phyloP scores from a whole-genome alignment of 2,113 vertebrate species.

The Scophthalmus maximus region DNA sequence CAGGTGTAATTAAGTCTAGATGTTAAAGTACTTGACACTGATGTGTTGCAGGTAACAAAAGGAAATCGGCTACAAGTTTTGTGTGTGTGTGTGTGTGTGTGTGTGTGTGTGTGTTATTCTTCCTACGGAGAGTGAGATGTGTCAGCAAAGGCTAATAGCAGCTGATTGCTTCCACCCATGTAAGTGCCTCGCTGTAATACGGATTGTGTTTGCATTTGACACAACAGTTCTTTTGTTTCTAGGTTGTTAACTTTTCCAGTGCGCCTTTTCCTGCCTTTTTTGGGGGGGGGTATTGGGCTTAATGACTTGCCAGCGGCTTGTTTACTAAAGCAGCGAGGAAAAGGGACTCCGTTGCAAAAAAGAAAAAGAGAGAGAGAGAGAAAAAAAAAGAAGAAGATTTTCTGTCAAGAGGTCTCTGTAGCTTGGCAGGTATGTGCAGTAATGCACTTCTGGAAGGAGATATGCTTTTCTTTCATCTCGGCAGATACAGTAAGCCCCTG shows the following conservation, averaged over 20 bases:
- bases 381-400: conserved; percentile 32
- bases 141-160: conserved; percentile 67
- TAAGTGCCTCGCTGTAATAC: conserved; percentile 53
- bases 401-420: conserved; percentile 59
- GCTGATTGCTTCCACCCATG: conserved; percentile 76
- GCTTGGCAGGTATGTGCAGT: conserved; percentile 63
- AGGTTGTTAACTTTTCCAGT: conserved; percentile 76
- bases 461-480: conserved; percentile 63
- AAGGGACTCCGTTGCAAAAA: conserved; percentile 40
- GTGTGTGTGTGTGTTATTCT: conserved; percentile 57
- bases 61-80: conserved; percentile 40
- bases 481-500: conserved; percentile 58
- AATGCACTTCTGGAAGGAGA: conserved; percentile 57
- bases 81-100: conserved; percentile 50
- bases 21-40: conserved; percentile 37
- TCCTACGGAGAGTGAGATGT: conserved; percentile 58
- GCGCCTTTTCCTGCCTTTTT: conserved; percentile 48
- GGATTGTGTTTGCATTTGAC: conserved; percentile 62
- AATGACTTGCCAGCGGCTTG: conserved; percentile 68
- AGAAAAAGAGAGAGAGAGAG: conserved; percentile 12
- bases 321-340: conserved; percentile 65
- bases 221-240: conserved; percentile 76
- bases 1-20: conserved; percentile 50
- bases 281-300: conserved; percentile 43
- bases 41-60: conserved; percentile 47